These are phyloP conservation scores for Tachycineta bicolor DNA, from an alignment of 2,113 vertebrate species.

Conservation along the genomic window DNA sequence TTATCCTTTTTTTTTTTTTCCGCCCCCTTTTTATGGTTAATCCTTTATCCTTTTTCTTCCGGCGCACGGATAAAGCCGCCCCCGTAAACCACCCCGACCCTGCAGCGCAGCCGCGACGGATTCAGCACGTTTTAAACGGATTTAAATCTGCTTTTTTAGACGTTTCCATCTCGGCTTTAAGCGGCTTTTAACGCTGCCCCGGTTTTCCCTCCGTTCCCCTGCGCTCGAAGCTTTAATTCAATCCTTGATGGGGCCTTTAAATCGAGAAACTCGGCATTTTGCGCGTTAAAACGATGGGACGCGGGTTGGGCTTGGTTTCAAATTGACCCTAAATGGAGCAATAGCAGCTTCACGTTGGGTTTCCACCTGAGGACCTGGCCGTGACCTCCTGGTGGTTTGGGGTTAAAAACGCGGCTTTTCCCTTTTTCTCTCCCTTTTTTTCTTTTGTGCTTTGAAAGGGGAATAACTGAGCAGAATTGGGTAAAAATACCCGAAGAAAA, in stretches of 20 bases:
- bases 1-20: too few species aligned
- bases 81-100: background rate
- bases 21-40: rapidly evolving
- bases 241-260: rapidly evolving
- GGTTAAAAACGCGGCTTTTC: background rate
- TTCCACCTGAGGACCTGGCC: background rate
- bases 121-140: rapidly evolving
- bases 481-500: rapidly evolving
- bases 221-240: rapidly evolving
- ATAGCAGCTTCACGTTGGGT: rapidly evolving
- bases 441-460: rapidly evolving
- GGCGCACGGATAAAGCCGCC: background rate
- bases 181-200: background rate
- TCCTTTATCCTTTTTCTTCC: background rate
- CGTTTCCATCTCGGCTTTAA: rapidly evolving
- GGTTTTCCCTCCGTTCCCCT: rapidly evolving
- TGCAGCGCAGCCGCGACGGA: background rate
- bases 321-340: rapidly evolving
- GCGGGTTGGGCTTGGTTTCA: rapidly evolving
- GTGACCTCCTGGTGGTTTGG: background rate
- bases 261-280: rapidly evolving
- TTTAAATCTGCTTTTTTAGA: background rate
- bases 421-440: background rate
- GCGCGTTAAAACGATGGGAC: rapidly evolving
- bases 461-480: too few species aligned